Base-by-base conservation (phyloP, 2,113 vertebrate species). In the Gambusia affinis region DNA sequence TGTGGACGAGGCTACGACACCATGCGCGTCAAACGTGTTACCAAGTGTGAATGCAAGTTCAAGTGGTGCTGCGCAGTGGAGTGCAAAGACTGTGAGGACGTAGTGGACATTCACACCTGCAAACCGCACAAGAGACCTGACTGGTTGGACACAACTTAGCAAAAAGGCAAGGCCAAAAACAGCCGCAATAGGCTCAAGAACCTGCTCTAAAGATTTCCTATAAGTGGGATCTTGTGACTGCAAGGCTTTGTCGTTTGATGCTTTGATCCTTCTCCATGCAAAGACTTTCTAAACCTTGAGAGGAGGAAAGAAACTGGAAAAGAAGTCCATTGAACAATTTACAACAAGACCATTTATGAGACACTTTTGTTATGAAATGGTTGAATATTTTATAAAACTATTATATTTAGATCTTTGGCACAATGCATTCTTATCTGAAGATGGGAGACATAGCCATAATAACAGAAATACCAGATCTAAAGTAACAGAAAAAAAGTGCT, bases 1-100 rank as follows among this genome's bases (percentile, higher is more conserved):
- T 99, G 98, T 8, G 98, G 98, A 37, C 94, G 98, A n/a, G 98
- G 98, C 51, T 99, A 99, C 1, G 98, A 99, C 95, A 99, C 98
- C 70, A 98, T 95, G n/a, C 96, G 97, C 3, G 93, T 97, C 82
- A 97, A 95, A 0, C 96, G 96, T 0, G 81, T 98, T 92, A 97
- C 95, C 84, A 96, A 99, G 93, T 99, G 98, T 29, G 98, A 99
- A 92, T 99, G 98, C 93, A 98, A 98, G 92, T 99, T 99, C 94
- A 96, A 97, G 88, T 99, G 98, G 98, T 99, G 98, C 92, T 99
- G 98, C 75, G 95, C 96, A 0, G 98, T 99, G 80, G 95, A 97
- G 89, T 99, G 98, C 94, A 96, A 95, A 73, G 96, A 98, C 91
- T 99, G 98, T 4, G 95, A 97, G 91, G 96, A 98, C 81, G 90